Conservation (phyloP, 2,113 vertebrate genomes). For the Sisor rabdophorus region DNA sequence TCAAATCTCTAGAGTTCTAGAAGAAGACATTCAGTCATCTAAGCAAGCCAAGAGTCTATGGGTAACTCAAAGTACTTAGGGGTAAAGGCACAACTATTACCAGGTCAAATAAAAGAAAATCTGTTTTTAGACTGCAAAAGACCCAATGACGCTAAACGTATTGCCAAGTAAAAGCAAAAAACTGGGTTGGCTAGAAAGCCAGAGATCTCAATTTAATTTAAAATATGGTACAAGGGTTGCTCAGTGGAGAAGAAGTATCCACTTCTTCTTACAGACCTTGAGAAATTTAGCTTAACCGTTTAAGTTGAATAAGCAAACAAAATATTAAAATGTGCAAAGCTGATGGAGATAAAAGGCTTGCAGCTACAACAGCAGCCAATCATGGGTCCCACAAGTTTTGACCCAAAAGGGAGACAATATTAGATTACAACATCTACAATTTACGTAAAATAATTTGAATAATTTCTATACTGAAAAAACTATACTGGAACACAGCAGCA, state of each 20-base stretch:
- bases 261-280: neutral
- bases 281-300: neutral
- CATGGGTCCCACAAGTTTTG: neutral
- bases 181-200: neutral
- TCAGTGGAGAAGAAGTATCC: neutral
- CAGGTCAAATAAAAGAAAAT: neutral
- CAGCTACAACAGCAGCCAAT: neutral
- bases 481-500: too few relatives aligned
- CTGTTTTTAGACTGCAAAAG: too few relatives aligned
- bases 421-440: neutral
- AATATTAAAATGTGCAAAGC: neutral
- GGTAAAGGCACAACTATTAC: neutral
- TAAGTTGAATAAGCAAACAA: neutral
- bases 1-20: too few relatives aligned
- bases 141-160: neutral
- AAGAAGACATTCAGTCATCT: neutral
- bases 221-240: neutral
- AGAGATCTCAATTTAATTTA: neutral
- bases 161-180: conserved; percentile 2
- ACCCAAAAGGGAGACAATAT: neutral
- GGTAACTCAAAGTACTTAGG: neutral
- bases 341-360: neutral
- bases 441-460: too few relatives aligned
- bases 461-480: too few relatives aligned
- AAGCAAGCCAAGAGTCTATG: neutral